Evolutionary conservation across 2,888 invertebrate species (phyloP).

Genomic region (Troides helena): DNA sequence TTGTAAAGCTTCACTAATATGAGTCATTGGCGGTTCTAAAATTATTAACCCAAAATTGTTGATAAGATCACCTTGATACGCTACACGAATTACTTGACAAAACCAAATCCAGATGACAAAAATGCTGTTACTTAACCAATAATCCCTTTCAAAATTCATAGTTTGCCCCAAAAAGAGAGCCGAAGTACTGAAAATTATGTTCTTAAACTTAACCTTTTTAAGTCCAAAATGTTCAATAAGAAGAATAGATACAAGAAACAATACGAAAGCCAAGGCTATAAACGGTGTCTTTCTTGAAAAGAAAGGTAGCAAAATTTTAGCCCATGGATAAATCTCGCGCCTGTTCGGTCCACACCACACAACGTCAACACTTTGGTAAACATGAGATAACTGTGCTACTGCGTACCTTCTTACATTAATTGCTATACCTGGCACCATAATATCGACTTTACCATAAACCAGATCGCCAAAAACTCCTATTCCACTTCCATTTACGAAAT

Average conservation of each 20-base stretch:
- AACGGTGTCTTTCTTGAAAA: constrained; percentile 43
- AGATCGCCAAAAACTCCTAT: constrained; percentile 46
- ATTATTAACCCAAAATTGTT: constrained; percentile 45
- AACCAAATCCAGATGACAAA: constrained; percentile 61
- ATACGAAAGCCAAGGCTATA: constrained; percentile 38
- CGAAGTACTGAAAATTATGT: constrained; percentile 43
- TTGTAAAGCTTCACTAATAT: constrained; percentile 45
- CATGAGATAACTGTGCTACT: constrained; percentile 43
- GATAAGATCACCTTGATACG: constrained; percentile 54
- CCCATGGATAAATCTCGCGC: constrained; percentile 47
- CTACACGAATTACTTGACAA: constrained; percentile 55
- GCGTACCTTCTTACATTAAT: constrained; percentile 41
- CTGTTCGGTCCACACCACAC: constrained; percentile 53
- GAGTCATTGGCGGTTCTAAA: constrained; percentile 46
- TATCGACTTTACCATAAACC: constrained; percentile 44
- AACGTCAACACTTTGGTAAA: constrained; percentile 40
- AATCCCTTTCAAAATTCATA: constrained; percentile 44
- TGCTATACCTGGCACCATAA: constrained; percentile 45
- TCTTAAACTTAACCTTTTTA: constrained; percentile 29
- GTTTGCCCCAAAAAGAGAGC: constrained; percentile 54
- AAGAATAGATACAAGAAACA: constrained; percentile 38
- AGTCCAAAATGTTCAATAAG: constrained; percentile 37
- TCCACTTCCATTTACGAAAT: constrained; percentile 39
- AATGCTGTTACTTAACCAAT: constrained; percentile 45
- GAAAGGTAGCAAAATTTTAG: constrained; percentile 50